Percentiles rank a stretch among this genome's conserved stretches.
Evolutionary conservation across 2,113 vertebrate species (phyloP).

Genomic region (Perca fluviatilis): DNA sequence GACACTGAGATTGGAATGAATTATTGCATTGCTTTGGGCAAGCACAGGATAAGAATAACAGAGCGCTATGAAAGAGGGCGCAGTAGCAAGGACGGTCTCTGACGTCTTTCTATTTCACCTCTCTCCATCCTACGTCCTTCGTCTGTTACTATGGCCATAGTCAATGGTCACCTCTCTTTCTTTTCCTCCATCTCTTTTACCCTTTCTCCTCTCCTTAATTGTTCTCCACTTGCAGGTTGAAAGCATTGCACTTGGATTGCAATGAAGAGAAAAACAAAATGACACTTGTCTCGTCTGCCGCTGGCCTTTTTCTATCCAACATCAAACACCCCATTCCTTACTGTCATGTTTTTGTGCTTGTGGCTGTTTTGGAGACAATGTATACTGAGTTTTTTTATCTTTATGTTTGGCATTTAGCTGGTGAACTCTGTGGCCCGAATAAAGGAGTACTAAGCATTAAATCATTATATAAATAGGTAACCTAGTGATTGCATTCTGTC

Average conservation of each 20-base stretch:
- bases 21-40: slow-evolving; percentile 59
- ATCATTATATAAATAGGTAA: slow-evolving; percentile 47
- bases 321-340: slow-evolving; percentile 29
- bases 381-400: slow-evolving; percentile 1
- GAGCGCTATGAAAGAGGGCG: slow-evolving; percentile 34
- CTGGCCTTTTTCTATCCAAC: slow-evolving; percentile 37
- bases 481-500: slow-evolving; percentile 7
- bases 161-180: slow-evolving; percentile 15
- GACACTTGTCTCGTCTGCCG: slow-evolving; percentile 18
- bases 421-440: slow-evolving; percentile 8
- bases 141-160: slow-evolving; percentile 58
- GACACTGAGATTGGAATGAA: slow-evolving; percentile 60
- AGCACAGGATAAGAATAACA: slow-evolving; percentile 61
- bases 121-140: slow-evolving; percentile 33
- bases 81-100: slow-evolving; percentile 49
- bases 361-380: slow-evolving; percentile 40
- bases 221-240: slow-evolving; percentile 33
- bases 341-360: slow-evolving; percentile 26
- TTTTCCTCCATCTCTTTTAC: background rate
- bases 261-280: slow-evolving; percentile 51
- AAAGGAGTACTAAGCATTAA: slow-evolving; percentile 27
- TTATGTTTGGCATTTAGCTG: slow-evolving; percentile 35
- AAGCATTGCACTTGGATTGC: slow-evolving; percentile 39
- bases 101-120: slow-evolving; percentile 33
- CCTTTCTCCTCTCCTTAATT: slow-evolving; percentile 21